Conservation (phyloP, 2,888 invertebrate genomes). For the Stictocephala bisonia region DNA sequence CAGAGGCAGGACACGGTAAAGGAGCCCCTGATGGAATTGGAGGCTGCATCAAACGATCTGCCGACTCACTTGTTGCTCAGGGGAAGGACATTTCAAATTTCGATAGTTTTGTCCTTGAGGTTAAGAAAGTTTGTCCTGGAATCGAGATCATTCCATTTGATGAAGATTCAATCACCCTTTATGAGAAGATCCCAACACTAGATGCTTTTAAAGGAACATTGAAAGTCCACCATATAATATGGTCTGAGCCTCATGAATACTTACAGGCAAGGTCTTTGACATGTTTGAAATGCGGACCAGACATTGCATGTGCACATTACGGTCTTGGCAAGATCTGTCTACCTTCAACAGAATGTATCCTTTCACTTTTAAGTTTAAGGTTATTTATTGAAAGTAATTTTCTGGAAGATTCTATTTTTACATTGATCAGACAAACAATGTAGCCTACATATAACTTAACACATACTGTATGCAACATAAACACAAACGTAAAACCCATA, state of each 20-base stretch:
- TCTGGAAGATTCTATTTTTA: conserved; percentile 18
- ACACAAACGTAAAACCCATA: conserved; percentile 5
- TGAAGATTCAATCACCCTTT: conserved; percentile 10
- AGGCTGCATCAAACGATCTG: conserved; percentile 59
- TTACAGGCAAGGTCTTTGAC: conserved; percentile 22
- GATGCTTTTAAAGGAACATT: conserved; percentile 48
- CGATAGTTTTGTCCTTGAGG: neutral
- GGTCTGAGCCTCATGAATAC: conserved; percentile 10
- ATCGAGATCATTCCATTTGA: conserved; percentile 34
- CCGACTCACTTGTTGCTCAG: conserved; percentile 50
- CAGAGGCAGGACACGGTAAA: conserved; percentile 62
- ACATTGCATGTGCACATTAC: conserved; percentile 20
- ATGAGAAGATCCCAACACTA: conserved; percentile 26
- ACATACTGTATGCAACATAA: conserved; percentile 13
- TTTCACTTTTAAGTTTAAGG: conserved; percentile 20
- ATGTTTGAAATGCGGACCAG: conserved; percentile 8
- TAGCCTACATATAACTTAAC: conserved; percentile 24
- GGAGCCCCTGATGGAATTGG: conserved; percentile 62
- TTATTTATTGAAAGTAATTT: conserved; percentile 24
- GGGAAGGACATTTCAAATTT: conserved; percentile 44
- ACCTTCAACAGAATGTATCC: conserved; percentile 33
- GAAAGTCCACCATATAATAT: conserved; percentile 33
- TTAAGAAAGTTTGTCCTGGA: conserved; percentile 19
- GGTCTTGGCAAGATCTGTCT: conserved; percentile 32
- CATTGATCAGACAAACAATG: conserved; percentile 7